phyloP scores from a whole-genome alignment of 2,888 invertebrate species.

The Zygogramma bicolorata region DNA sequence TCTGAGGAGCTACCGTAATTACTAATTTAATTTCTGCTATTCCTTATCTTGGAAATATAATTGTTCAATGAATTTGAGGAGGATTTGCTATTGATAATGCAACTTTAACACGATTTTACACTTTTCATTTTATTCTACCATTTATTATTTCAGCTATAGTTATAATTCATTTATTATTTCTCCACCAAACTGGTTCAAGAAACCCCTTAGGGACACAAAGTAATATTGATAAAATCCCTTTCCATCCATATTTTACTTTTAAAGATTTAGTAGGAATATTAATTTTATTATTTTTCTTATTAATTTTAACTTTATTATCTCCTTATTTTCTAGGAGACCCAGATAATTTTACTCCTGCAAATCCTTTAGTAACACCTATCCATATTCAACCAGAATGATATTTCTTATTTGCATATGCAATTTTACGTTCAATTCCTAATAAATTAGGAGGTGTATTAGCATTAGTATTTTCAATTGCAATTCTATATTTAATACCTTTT shows the following conservation, averaged over 20 bases:
- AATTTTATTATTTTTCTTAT: slow-evolving; percentile 70
- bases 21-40: slow-evolving; percentile 79
- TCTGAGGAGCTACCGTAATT: slow-evolving; percentile 78
- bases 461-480: slow-evolving; percentile 75
- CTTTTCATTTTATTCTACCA: slow-evolving; percentile 80
- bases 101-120: slow-evolving; percentile 82
- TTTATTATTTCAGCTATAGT: slow-evolving; percentile 75
- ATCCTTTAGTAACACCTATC: slow-evolving; percentile 76
- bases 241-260: slow-evolving; percentile 75
- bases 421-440: slow-evolving; percentile 84
- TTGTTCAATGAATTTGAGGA: slow-evolving; percentile 82
- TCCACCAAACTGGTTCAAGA: slow-evolving; percentile 78
- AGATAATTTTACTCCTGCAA: slow-evolving; percentile 81
- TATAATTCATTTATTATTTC: slow-evolving; percentile 74
- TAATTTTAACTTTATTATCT: slow-evolving; percentile 68
- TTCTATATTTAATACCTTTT: slow-evolving; percentile 75
- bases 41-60: slow-evolving; percentile 73
- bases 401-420: slow-evolving; percentile 85
- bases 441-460: slow-evolving; percentile 83
- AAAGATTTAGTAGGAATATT: slow-evolving; percentile 76
- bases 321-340: slow-evolving; percentile 77
- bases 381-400: slow-evolving; percentile 90
- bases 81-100: slow-evolving; percentile 81
- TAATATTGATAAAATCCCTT: slow-evolving; percentile 77
- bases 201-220: slow-evolving; percentile 76